phyloP scores from a whole-genome alignment of 2,113 vertebrate genomes.

The Chlamydotis undulata region DNA sequence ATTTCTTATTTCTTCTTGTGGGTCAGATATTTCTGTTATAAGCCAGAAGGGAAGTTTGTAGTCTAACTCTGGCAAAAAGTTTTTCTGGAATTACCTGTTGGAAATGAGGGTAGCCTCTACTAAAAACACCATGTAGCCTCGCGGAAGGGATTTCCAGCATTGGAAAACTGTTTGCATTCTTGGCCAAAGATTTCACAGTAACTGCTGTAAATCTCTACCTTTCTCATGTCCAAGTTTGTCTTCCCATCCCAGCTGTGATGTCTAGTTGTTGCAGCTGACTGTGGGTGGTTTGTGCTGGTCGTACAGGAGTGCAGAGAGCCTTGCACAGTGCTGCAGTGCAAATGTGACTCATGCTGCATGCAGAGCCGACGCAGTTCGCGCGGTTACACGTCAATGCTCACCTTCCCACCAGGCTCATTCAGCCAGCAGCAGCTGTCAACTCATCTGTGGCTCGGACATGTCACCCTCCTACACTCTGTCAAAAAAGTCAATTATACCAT shows the following conservation, averaged over 20 bases:
- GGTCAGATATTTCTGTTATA: background rate
- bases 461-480: background rate
- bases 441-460: background rate
- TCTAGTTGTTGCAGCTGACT: background rate
- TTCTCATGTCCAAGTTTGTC: background rate
- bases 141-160: background rate
- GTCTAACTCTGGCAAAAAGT: background rate
- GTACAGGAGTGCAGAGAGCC: background rate
- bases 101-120: background rate
- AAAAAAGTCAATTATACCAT: background rate
- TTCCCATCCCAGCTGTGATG: background rate
- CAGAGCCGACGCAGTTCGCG: accelerated
- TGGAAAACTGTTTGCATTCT: background rate
- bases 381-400: background rate
- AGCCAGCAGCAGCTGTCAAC: background rate
- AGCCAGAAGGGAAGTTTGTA: background rate
- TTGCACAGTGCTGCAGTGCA: background rate
- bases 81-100: background rate
- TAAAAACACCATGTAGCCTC: accelerated
- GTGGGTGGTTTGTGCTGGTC: accelerated
- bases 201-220: background rate
- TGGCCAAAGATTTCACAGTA: background rate
- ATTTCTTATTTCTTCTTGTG: background rate
- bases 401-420: background rate
- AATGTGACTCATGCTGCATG: background rate